Conservation (phyloP, 2,888 invertebrate species). For the Phortica okadai region DNA sequence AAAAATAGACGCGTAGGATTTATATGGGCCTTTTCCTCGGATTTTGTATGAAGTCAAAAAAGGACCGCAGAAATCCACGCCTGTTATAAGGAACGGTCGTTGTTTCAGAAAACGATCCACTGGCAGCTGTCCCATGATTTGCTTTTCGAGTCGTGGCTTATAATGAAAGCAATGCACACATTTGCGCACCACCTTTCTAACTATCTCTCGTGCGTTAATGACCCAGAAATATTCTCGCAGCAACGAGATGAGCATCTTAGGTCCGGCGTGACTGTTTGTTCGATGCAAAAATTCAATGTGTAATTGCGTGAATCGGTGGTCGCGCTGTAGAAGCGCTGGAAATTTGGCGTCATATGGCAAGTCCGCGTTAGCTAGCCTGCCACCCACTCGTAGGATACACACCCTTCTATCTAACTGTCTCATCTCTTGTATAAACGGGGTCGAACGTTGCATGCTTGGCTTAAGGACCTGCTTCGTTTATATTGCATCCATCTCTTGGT, state of each 20-base stretch:
- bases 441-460: background rate
- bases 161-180: conserved; percentile 44
- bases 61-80: background rate
- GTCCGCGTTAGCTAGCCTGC: background rate
- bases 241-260: conserved; percentile 40
- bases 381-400: background rate
- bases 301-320: conserved; percentile 38
- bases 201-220: too few relatives aligned
- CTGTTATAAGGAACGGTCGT: background rate
- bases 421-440: background rate
- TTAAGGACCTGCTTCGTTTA: background rate
- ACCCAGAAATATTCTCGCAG: conserved; percentile 42
- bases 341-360: too few relatives aligned
- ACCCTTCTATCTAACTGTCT: background rate
- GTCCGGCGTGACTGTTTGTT: conserved; percentile 39
- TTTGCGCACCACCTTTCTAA: conserved; percentile 37
- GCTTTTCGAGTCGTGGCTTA: conserved; percentile 37
- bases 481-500: background rate
- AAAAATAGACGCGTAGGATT: background rate
- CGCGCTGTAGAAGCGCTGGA: too few relatives aligned
- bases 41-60: background rate
- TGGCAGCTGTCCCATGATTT: conserved; percentile 40
- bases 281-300: conserved; percentile 38
- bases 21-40: background rate
- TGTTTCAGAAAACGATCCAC: background rate